Percentiles rank a stretch among this genome's conserved stretches.
Evolutionary conservation across 2,797 vertebrate species (phyloP).

Genomic region (Bufotes viridis): DNA sequence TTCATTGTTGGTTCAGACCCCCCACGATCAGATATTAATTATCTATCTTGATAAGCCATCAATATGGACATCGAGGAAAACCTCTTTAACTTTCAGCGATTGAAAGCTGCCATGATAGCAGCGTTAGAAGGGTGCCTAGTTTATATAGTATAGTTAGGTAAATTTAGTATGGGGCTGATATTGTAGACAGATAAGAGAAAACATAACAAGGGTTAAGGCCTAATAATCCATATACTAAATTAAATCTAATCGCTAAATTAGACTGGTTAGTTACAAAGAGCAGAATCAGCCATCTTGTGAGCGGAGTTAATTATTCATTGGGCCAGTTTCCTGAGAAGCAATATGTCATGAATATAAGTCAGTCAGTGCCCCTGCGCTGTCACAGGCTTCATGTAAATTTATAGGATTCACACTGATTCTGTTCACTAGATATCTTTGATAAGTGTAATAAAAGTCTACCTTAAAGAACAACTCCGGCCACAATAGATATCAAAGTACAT

Average conservation of each 20-base stretch:
- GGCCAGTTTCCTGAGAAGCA: background rate
- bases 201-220: background rate
- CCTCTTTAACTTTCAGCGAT: background rate
- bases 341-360: slow-evolving; percentile 18
- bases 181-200: background rate
- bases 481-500: background rate
- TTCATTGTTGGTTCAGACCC: too few species aligned
- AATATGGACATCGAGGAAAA: too few species aligned
- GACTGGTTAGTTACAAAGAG: background rate
- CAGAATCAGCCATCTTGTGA: slow-evolving; percentile 25
- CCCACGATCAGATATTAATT: background rate
- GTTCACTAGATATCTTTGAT: background rate
- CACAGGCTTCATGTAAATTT: slow-evolving; percentile 16
- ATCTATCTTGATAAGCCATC: too few species aligned
- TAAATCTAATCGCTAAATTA: background rate
- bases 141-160: background rate
- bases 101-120: background rate
- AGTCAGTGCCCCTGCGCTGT: background rate
- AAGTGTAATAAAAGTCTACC: background rate
- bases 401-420: slow-evolving; percentile 1
- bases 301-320: slow-evolving; percentile 6
- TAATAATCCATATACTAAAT: background rate
- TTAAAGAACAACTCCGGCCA: background rate
- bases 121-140: background rate
- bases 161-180: background rate